phyloP scores from a whole-genome alignment of 1,140 invertebrate species.

The Brachionus rotundiformis region DNA sequence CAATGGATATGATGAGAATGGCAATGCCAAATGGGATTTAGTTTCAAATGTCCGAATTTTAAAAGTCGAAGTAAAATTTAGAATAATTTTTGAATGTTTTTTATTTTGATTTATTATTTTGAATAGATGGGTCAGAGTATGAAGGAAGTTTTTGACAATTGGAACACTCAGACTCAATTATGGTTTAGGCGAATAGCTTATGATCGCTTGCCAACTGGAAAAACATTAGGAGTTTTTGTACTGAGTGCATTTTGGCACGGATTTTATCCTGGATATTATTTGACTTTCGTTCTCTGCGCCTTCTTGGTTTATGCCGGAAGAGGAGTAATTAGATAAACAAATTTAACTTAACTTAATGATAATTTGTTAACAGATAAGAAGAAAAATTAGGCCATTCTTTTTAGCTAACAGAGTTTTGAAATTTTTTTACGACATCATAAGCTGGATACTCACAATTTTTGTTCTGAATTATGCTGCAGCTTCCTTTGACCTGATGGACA shows the following conservation, averaged over 20 bases:
- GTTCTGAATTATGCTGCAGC: conserved; percentile 81
- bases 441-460: conserved; percentile 76
- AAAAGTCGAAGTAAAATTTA: conserved; percentile 85
- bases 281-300: conserved; percentile 85
- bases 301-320: conserved; percentile 75
- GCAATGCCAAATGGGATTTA: conserved; percentile 78
- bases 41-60: conserved; percentile 85
- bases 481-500: conserved; percentile 80
- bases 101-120: neutral
- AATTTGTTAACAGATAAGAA: no score
- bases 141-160: conserved; percentile 76
- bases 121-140: conserved; percentile 75
- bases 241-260: conserved; percentile 92
- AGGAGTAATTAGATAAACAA: conserved; percentile 46
- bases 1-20: conserved; percentile 74
- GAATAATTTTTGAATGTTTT: no score
- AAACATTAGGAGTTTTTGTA: conserved; percentile 73
- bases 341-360: no score
- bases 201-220: conserved; percentile 71
- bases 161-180: conserved; percentile 80
- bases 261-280: conserved; percentile 94
- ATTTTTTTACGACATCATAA: conserved; percentile 75
- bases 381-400: conserved; percentile 76
- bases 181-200: conserved; percentile 86
- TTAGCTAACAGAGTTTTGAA: conserved; percentile 69